Percentiles rank a stretch among this genome's conserved stretches.
Evolutionary conservation across 2,797 vertebrate genomes (phyloP).

Genomic region (Microchirus variegatus): DNA sequence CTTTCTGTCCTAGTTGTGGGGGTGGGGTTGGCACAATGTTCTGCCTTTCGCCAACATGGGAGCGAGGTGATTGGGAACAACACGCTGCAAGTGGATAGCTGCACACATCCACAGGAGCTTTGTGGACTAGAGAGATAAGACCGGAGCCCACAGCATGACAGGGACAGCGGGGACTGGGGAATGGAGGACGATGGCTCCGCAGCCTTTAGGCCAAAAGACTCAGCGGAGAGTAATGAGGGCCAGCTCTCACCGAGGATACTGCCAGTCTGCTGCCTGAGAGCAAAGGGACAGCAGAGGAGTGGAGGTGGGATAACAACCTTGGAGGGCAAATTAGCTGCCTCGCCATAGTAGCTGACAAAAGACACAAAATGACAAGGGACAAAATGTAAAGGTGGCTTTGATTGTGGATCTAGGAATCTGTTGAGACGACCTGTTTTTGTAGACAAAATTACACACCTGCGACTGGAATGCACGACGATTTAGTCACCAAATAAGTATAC

Average conservation of each 20-base stretch:
- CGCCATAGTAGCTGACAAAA: constrained; percentile 43
- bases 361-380: constrained; percentile 38
- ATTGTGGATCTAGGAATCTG: constrained; percentile 25
- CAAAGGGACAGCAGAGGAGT: constrained; percentile 1
- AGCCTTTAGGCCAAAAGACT: constrained; percentile 69
- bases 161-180: constrained; percentile 43
- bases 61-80: constrained; percentile 61
- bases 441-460: constrained; percentile 7
- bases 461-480: constrained; percentile 4
- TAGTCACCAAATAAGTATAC: neutral
- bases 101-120: constrained; percentile 73
- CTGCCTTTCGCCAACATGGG: constrained; percentile 43
- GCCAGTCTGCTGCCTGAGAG: constrained; percentile 44
- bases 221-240: constrained; percentile 71
- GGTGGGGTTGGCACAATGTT: constrained; percentile 48
- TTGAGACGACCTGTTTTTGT: too few relatives aligned
- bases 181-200: constrained; percentile 58
- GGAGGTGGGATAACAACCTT: constrained; percentile 47
- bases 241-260: constrained; percentile 55
- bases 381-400: constrained; percentile 35
- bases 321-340: constrained; percentile 53
- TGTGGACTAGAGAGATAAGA: constrained; percentile 73
- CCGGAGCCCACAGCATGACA: constrained; percentile 60
- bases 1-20: constrained; percentile 53
- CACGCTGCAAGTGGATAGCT: constrained; percentile 61